Evolutionary conservation across 2,113 vertebrate species (phyloP), one percentile per base, ranked within the genome.

Genomic region (Herpailurus yagouaroundi): DNA sequence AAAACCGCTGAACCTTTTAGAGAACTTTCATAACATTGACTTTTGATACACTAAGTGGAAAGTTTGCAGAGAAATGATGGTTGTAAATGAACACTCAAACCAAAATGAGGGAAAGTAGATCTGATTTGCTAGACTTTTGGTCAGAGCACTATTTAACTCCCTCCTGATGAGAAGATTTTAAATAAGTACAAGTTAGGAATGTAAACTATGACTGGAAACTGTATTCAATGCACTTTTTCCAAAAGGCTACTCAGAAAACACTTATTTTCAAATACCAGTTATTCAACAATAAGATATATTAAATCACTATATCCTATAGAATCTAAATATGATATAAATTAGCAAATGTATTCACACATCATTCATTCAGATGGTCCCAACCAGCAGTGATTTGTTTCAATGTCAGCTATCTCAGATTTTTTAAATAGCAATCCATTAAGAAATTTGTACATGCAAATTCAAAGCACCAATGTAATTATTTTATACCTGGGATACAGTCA

Each of bases 1-100:
- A 99, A 98, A 98, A 99, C 98, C 77, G 96, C 98, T 1, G 99
- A 99, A 50, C 99, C 99, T 27, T 99, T 99, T 91, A 98, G 99
- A 97, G 99, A 98, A 94, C 98, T 98, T 73, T 99, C 97, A 97
- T 97, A 87, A 82, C 84, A 63, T 45, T 81, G 45, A 80, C 11
- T 84, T 88, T 90, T 96, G 91, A 96, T 38, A 94, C 91, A 92
- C 48, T 64, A 29, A 60, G 69, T 84, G 93, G 69, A 93, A 96
- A 25, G 76, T 12, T 38, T 93, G 89, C 90, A 96, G 63, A 83
- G 97, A 96, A 97, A 87, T 57, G 85, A 89, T 97, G 69, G 97
- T 96, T 88, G 63, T 71, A 66, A 97, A 85, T 93, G 97, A 77
- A 95, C 93, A 91, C 94, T 93, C 31, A 82, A 95, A 76, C 95